Evolutionary conservation across 2,797 vertebrate genomes (phyloP).

Genomic region (Perodicticus potto): DNA sequence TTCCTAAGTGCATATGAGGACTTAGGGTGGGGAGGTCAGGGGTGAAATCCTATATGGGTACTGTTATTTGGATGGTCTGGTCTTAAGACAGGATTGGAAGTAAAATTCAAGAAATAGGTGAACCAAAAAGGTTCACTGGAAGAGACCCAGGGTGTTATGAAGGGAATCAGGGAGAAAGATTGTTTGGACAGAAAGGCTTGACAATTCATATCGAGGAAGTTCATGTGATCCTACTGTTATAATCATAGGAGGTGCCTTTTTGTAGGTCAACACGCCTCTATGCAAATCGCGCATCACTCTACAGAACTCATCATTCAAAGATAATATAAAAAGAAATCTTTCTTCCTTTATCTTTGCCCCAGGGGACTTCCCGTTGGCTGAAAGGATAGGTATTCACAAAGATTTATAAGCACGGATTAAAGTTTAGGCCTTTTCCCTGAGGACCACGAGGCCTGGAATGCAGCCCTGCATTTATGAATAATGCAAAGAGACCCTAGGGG

Average conservation of each 20-base stretch:
- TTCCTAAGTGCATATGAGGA: neutral
- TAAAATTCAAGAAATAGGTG: slow-evolving; percentile 45
- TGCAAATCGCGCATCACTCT: neutral
- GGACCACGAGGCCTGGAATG: neutral
- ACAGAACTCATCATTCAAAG: slow-evolving; percentile 32
- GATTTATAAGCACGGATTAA: slow-evolving; percentile 14
- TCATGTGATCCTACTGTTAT: neutral
- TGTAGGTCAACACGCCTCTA: neutral
- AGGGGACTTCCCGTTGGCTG: slow-evolving; percentile 35
- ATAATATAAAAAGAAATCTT: slow-evolving; percentile 55
- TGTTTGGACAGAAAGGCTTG: neutral
- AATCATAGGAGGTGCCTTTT: neutral
- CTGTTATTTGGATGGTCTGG: slow-evolving; percentile 13
- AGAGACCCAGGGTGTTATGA: neutral
- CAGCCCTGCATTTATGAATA: slow-evolving; percentile 28
- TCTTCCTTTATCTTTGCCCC: slow-evolving; percentile 53
- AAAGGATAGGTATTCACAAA: slow-evolving; percentile 52
- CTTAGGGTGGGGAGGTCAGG: neutral
- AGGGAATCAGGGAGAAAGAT: slow-evolving; percentile 10
- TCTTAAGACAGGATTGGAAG: slow-evolving; percentile 6
- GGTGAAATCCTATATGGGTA: neutral
- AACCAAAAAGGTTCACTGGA: slow-evolving; percentile 33
- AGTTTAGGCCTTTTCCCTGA: slow-evolving; percentile 30
- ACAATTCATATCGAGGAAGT: neutral
- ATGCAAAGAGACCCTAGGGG: neutral